Conservation (phyloP, 1,140 invertebrate genomes). For the Trichogramma pretiosum region DNA sequence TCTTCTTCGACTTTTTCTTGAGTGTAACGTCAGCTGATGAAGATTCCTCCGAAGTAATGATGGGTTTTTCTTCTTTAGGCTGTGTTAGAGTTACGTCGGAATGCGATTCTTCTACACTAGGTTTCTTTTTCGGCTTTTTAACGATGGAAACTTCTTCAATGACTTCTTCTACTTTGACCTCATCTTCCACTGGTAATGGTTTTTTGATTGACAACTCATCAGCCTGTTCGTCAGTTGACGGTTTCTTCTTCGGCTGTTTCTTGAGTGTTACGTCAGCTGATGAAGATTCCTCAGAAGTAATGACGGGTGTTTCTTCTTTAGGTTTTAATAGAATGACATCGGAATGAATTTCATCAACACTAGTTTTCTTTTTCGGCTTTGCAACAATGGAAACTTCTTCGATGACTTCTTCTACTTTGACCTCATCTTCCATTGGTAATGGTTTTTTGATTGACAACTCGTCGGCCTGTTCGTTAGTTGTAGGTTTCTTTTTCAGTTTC, state of each 20-base stretch:
- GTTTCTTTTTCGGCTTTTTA: slow-evolving; percentile 36
- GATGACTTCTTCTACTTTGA: slow-evolving; percentile 18
- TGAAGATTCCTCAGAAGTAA: slow-evolving; percentile 22
- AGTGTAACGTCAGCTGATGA: too few relatives aligned
- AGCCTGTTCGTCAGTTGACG: slow-evolving; percentile 21
- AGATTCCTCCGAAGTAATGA: slow-evolving; percentile 22
- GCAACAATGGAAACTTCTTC: slow-evolving; percentile 36
- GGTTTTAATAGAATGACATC: slow-evolving; percentile 17
- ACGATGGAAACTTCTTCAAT: slow-evolving; percentile 29
- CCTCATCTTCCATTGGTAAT: slow-evolving; percentile 7
- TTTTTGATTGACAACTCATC: slow-evolving; percentile 21
- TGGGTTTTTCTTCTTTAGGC: slow-evolving; percentile 25
- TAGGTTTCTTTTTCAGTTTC: slow-evolving; percentile 41
- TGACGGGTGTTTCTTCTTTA: slow-evolving; percentile 16
- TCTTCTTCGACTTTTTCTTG: slow-evolving; percentile 21
- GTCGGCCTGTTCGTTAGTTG: slow-evolving; percentile 30
- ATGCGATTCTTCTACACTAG: slow-evolving; percentile 35
- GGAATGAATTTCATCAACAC: slow-evolving; percentile 26
- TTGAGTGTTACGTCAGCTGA: slow-evolving; percentile 23
- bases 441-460: slow-evolving; percentile 26
- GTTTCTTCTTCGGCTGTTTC: slow-evolving; percentile 34
- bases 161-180: slow-evolving; percentile 26
- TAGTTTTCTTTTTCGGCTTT: slow-evolving; percentile 31
- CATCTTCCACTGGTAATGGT: slow-evolving; percentile 32
- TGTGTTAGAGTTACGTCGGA: slow-evolving; percentile 45